Conservation (phyloP, 2,113 vertebrate species). For the Aspiorhynchus laticeps region DNA sequence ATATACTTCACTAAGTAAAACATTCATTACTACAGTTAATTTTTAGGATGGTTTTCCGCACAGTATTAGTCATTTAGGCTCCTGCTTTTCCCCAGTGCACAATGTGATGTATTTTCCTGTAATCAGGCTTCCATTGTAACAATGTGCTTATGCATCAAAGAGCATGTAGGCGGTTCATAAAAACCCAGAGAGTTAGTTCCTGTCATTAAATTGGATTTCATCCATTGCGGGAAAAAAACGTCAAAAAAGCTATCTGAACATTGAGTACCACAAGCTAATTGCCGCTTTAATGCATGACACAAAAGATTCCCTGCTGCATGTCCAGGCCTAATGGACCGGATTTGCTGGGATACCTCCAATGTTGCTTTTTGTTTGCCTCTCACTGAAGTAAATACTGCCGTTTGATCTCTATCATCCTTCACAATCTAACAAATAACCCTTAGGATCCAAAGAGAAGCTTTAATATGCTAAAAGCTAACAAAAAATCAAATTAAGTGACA, state of each 20-base stretch:
- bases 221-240: constrained; percentile 35
- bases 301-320: constrained; percentile 46
- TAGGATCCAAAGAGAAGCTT: background rate
- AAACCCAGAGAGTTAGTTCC: constrained; percentile 53
- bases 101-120: constrained; percentile 50
- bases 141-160: constrained; percentile 60
- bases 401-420: constrained; percentile 14
- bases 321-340: constrained; percentile 18
- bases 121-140: constrained; percentile 57
- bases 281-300: constrained; percentile 54
- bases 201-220: constrained; percentile 60
- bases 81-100: constrained; percentile 42
- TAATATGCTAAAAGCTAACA: constrained; percentile 1
- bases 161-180: constrained; percentile 55
- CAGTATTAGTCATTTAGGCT: constrained; percentile 50
- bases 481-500: constrained; percentile 21
- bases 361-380: constrained; percentile 30
- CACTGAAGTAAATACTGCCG: constrained; percentile 18
- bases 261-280: constrained; percentile 54
- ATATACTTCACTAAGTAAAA: constrained; percentile 36
- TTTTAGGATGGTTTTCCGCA: constrained; percentile 33
- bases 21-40: constrained; percentile 38
- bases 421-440: constrained; percentile 1
- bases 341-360: constrained; percentile 24
- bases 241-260: constrained; percentile 57